These are phyloP conservation scores for Oceanites oceanicus DNA, from an alignment of 2,113 vertebrate species.

Conservation along the genomic window DNA sequence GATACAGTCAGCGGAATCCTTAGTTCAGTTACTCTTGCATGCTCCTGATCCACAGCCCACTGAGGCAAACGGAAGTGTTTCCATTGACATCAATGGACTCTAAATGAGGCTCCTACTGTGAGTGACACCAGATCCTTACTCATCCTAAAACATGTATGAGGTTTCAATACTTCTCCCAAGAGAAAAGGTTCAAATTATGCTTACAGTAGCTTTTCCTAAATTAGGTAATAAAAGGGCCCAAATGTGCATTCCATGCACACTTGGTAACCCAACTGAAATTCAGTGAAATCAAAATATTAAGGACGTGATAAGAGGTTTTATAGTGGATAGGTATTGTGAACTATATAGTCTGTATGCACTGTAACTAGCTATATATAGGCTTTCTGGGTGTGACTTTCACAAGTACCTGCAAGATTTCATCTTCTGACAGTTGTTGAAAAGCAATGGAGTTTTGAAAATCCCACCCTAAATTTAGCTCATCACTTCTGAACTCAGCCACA, in stretches of 20 bases:
- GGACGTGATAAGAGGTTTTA: background rate
- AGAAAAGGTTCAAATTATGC: conserved; percentile 33
- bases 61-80: conserved; percentile 28
- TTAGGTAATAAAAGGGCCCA: background rate
- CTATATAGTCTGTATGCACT: background rate
- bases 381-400: background rate
- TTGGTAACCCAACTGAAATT: background rate
- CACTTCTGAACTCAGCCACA: background rate
- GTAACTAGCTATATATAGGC: background rate
- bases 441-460: background rate
- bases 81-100: background rate
- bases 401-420: background rate
- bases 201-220: conserved; percentile 22
- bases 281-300: background rate
- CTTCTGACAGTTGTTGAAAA: background rate
- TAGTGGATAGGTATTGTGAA: background rate
- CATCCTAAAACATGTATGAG: conserved; percentile 3
- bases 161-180: background rate
- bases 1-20: conserved; percentile 21
- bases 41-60: conserved; percentile 9
- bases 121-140: background rate
- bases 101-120: conserved; percentile 5
- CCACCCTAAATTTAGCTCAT: background rate
- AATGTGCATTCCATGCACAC: background rate
- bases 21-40: background rate